Evolutionary conservation across 2,797 vertebrate genomes (phyloP), one percentile per base, ranked within the genome.

Genomic region (Bradypodion pumilum): DNA sequence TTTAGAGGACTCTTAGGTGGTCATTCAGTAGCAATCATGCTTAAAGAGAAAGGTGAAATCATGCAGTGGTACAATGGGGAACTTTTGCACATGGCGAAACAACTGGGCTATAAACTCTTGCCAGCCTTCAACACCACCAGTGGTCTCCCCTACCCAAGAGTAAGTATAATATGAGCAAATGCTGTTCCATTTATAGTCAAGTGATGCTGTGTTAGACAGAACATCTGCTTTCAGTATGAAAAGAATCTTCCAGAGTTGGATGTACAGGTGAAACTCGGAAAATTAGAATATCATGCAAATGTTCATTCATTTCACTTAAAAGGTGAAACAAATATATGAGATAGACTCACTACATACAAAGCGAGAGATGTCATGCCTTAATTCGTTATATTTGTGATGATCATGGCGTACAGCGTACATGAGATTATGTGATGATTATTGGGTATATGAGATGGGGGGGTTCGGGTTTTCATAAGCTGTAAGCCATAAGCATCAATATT

Each of bases 111-210:
- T 87, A 97, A 98, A 84, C 97, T 99, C 85, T 92, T 99, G 85
- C 99, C 99, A 49, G 99, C 99, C 79, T 99, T 99, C 94, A 99
- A 99, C 93, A 99, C 99, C 93, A 99, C 97, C 94, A 99, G 98
- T 84, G 99, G 99, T 93, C 97, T 99, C 93, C 99, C 99, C 89
- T 99, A 98, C 87, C 99, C 99, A 87, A 96, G 99, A 95, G 98
- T 99, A 94, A 97, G 97, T 96, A 81, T 68, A 59, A 27, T 74
- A 9, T 66, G 49, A 78, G 21, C 35, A 60, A 74, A 52, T n/a
- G 35, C 75, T 63, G 13, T 37, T 13, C 37, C 13, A 44, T 25
- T 29, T 78, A 78, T 74, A 19, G 25, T 21, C 19, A 70, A 2
- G 13, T 35, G 29, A 15, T 66, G 42, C 16, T 66, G 21, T 27